These are phyloP conservation scores for Portevinia maculata DNA, from an alignment of 2,888 invertebrate species.

Conservation along the genomic window DNA sequence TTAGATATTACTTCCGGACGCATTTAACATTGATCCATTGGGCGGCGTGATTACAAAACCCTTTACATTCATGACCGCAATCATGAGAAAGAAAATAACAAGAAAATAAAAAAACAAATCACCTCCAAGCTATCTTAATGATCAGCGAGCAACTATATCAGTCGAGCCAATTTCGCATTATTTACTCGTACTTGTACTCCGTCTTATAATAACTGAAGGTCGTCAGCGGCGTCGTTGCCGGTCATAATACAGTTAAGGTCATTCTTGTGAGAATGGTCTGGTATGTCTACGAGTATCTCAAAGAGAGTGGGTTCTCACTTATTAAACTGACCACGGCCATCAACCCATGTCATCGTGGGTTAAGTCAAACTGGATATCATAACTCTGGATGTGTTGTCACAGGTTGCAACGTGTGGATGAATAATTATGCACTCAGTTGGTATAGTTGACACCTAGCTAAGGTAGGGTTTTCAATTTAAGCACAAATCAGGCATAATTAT, in stretches of 20 bases:
- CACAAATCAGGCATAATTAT: slow-evolving; percentile 5
- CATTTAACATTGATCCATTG: slow-evolving; percentile 46
- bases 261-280: slow-evolving; percentile 66
- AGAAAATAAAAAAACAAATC: slow-evolving; percentile 19
- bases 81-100: not conserved
- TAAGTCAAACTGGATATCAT: slow-evolving; percentile 37
- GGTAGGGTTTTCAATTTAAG: not conserved
- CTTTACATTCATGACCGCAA: slow-evolving; percentile 35
- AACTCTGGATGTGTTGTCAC: slow-evolving; percentile 30
- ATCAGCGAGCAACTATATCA: slow-evolving; percentile 16
- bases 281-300: slow-evolving; percentile 47
- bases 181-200: slow-evolving; percentile 34
- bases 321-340: slow-evolving; percentile 40
- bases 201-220: slow-evolving; percentile 57
- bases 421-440: slow-evolving; percentile 7
- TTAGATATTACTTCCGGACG: slow-evolving; percentile 62
- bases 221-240: slow-evolving; percentile 47
- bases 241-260: slow-evolving; percentile 53
- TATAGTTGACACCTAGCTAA: slow-evolving; percentile 3
- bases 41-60: slow-evolving; percentile 12
- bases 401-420: slow-evolving; percentile 22
- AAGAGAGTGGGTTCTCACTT: slow-evolving; percentile 35
- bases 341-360: slow-evolving; percentile 54
- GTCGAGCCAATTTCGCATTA: slow-evolving; percentile 55
- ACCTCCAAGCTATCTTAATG: slow-evolving; percentile 49